These are phyloP conservation scores for Hartigia nigra DNA, from an alignment of 2,888 invertebrate genomes.

Conservation along the genomic window DNA sequence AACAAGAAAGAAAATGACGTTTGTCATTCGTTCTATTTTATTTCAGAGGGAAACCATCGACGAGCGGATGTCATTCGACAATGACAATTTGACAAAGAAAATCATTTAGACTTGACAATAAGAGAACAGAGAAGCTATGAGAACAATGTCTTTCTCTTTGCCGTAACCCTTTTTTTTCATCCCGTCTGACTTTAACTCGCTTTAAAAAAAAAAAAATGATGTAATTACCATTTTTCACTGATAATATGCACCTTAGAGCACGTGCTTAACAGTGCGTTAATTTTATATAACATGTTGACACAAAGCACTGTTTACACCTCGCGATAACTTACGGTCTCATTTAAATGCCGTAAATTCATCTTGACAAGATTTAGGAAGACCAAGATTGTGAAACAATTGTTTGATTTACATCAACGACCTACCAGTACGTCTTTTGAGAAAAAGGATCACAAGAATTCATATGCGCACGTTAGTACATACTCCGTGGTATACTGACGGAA, in stretches of 20 bases:
- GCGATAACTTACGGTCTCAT: slow-evolving; percentile 23
- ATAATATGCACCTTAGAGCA: too few relatives aligned
- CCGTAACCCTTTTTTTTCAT: neutral
- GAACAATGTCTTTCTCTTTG: neutral
- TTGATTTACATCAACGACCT: slow-evolving; percentile 1
- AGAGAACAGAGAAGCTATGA: neutral
- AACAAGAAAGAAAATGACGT: neutral
- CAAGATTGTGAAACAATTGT: slow-evolving; percentile 17
- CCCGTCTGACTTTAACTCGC: neutral
- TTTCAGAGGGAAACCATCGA: slow-evolving; percentile 23
- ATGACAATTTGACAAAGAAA: slow-evolving; percentile 24
- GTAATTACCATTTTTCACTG: slow-evolving; percentile 34
- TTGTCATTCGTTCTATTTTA: neutral
- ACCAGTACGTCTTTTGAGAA: too few relatives aligned
- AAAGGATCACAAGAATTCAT: too few relatives aligned
- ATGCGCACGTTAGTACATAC: neutral
- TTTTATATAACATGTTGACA: slow-evolving; percentile 41
- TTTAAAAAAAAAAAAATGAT: slow-evolving; percentile 29
- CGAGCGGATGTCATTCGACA: slow-evolving; percentile 26
- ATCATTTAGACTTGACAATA: neutral
- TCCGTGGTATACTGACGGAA: too few relatives aligned
- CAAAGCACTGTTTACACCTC: slow-evolving; percentile 30
- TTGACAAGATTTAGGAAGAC: slow-evolving; percentile 33
- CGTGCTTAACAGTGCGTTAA: slow-evolving; percentile 14
- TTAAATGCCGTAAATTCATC: slow-evolving; percentile 44